phyloP scores from a whole-genome alignment of 2,797 vertebrate genomes.

The Distichodus sexfasciatus region DNA sequence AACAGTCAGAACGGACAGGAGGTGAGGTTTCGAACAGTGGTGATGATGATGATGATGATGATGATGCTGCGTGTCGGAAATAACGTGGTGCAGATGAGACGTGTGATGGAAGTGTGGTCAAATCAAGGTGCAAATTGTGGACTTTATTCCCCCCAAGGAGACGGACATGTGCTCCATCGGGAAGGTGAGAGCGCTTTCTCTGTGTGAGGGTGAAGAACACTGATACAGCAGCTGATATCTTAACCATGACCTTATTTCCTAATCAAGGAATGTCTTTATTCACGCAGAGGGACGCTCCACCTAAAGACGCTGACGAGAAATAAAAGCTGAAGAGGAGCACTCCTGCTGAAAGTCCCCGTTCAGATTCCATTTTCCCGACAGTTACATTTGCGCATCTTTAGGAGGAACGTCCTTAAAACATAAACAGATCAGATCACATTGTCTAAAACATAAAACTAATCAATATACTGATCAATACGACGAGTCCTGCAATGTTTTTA shows the following conservation, averaged over 20 bases:
- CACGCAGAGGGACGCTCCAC: too few relatives aligned
- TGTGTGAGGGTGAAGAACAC: conserved; percentile 72
- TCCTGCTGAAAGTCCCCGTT: too few relatives aligned
- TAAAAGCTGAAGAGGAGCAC: too few relatives aligned
- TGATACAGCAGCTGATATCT: conserved; percentile 95
- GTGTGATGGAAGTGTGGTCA: conserved; percentile 53
- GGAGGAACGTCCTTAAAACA: too few relatives aligned
- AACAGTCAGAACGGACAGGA: conserved; percentile 84
- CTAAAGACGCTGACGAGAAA: too few relatives aligned
- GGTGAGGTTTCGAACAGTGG: conserved; percentile 40
- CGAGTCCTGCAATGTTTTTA: conserved; percentile 87
- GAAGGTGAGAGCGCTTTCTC: conserved; percentile 59
- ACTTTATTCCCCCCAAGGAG: conserved; percentile 55
- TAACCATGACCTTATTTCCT: conserved; percentile 76
- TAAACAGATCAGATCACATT: conserved; percentile 81
- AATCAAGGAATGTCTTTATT: conserved; percentile 98
- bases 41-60: too few relatives aligned
- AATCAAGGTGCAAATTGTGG: conserved; percentile 58
- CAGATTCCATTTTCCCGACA: too few relatives aligned
- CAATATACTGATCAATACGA: conserved; percentile 90
- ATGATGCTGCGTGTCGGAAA: too few relatives aligned
- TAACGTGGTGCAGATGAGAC: conserved; percentile 75
- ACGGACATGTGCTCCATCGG: conserved; percentile 72
- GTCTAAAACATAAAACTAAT: conserved; percentile 95
- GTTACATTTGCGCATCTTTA: too few relatives aligned